Base-by-base conservation (phyloP, 30 jellyfish, hydroid and myxozoan genomes). In the Nemopilema nomurai region DNA sequence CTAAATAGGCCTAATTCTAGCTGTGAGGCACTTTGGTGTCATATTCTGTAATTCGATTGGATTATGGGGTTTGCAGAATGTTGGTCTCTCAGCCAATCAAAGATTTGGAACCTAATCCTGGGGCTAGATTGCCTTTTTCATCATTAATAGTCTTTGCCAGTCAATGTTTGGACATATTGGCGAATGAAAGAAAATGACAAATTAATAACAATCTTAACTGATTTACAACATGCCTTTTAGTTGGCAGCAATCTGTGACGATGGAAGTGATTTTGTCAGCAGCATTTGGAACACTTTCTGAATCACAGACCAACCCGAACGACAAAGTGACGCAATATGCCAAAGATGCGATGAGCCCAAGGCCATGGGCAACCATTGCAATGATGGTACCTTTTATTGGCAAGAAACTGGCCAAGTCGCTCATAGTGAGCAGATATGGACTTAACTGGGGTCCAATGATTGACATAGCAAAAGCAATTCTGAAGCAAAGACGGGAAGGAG, bases 261-360 rank as follows among this genome's bases (percentile, higher is more conserved):
- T 87, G 87, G 96, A 79, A 28, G 90, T 87, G 32, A 87, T 87
- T 68, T 62, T 87, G 0, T 87, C 96, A 23, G 79, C 96, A 0
- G 96, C 90, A 0, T 87, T 87, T 79, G 96, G 96, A 16, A 65
- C 72, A 13, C 62, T 78, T 24, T 20, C 91, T 23, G 96, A 77
- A 52, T 27, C 84, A 27, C 96, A 87, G 79, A 79, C 91, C 25
- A 72, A 87, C 71, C 91, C 90, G 16, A 57, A 87, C 20, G 96
- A 87, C 86, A 79, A 49, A 50, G 70, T 87, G 13, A 71, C 91
- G 16, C 4, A 8, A 23, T 70, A 50, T 17, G 96, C 91, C 8
- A 69, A 33, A 41, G 78, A 53, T 7, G 90, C 96, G 18, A 79
- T 72, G 87, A 23, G 41, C 26, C 88, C 90, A 49, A 33, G 51